Percentiles rank a stretch among this genome's conserved stretches.
Conservation (phyloP, 2,113 vertebrate species). For the Centrocercus urophasianus region DNA sequence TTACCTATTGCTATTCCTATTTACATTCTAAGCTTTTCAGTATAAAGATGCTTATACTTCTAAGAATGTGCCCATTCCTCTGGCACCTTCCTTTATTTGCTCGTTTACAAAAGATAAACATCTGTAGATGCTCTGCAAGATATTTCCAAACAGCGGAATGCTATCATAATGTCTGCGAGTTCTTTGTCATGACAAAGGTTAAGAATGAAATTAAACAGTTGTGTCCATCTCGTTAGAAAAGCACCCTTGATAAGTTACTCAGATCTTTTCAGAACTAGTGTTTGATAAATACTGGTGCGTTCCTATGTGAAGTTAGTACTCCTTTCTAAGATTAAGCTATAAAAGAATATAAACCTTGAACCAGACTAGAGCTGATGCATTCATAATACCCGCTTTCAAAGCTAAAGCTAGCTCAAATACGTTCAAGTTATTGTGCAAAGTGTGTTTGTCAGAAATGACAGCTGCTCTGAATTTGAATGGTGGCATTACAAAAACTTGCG, state of each 20-base stretch:
- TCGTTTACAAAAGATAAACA: constrained; percentile 3
- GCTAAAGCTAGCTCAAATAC: not conserved
- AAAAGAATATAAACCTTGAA: constrained; percentile 11
- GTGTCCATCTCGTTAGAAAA: not conserved
- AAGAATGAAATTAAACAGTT: not conserved
- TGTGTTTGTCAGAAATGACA: not conserved
- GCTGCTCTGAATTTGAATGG: not conserved
- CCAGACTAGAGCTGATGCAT: not conserved
- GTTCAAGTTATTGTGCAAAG: not conserved
- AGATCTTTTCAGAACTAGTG: not conserved
- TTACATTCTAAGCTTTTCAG: not conserved
- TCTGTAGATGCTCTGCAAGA: constrained; percentile 14
- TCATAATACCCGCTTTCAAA: not conserved
- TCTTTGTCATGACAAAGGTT: not conserved
- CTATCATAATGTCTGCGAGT: not conserved
- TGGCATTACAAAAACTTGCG: not conserved
- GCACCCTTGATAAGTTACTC: constrained; percentile 1
- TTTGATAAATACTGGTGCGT: constrained; percentile 4
- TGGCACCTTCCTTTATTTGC: not conserved
- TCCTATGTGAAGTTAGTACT: not conserved
- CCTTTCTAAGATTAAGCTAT: not conserved
- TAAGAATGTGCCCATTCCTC: not conserved
- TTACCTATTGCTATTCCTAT: not conserved
- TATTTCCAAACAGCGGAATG: not conserved
- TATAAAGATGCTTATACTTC: not conserved